These are phyloP conservation scores for Polyergus mexicanus DNA, from an alignment of 1,140 invertebrate genomes.

Conservation along the genomic window DNA sequence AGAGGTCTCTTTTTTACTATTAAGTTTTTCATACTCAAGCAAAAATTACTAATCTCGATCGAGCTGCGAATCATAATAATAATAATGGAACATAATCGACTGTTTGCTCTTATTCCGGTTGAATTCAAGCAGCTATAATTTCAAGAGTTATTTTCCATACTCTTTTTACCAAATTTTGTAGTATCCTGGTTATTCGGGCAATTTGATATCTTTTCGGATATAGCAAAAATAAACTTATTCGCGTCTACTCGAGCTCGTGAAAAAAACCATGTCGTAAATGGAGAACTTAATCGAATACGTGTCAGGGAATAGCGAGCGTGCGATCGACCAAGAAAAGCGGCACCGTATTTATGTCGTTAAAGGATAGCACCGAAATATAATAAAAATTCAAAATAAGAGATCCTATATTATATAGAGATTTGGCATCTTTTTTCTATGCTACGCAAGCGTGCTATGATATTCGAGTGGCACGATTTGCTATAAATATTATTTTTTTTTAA, in stretches of 20 bases:
- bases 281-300: slow-evolving; percentile 66
- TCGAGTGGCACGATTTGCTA: no score
- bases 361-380: neutral
- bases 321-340: slow-evolving; percentile 44
- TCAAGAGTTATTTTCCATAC: slow-evolving; percentile 17
- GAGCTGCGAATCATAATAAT: slow-evolving; percentile 51
- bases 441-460: no score
- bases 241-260: neutral
- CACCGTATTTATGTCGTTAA: slow-evolving; percentile 27
- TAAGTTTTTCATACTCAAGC: neutral
- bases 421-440: no score
- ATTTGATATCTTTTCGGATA: slow-evolving; percentile 13
- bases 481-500: no score
- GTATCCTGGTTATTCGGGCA: neutral
- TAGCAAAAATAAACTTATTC: neutral
- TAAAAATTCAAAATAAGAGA: slow-evolving; percentile 19
- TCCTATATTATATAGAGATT: slow-evolving; percentile 3
- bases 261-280: slow-evolving; percentile 48
- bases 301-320: slow-evolving; percentile 32
- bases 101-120: slow-evolving; percentile 58
- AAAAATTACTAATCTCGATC: slow-evolving; percentile 51
- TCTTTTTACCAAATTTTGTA: neutral
- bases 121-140: slow-evolving; percentile 26
- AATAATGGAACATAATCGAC: slow-evolving; percentile 64
- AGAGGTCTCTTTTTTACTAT: slow-evolving; percentile 45